These are phyloP conservation scores for Teleopsis dalmanni DNA, from an alignment of 1,140 invertebrate species.

Conservation along the genomic window DNA sequence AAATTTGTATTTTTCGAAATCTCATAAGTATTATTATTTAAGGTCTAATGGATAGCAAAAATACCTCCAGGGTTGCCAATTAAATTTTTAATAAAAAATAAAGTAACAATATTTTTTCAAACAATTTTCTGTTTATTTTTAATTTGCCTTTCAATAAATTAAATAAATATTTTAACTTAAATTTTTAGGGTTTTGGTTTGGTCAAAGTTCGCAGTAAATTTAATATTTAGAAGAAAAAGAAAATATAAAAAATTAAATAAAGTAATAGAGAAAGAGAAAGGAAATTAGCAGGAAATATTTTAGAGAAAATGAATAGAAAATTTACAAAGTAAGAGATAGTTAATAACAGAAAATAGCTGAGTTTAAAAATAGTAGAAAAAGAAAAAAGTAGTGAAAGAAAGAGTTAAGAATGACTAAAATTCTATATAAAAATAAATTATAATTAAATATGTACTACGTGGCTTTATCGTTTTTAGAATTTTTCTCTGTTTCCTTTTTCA, in stretches of 20 bases:
- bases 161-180: slow-evolving; percentile 18
- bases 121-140: slow-evolving; percentile 8
- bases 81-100: background rate
- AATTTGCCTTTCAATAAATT: slow-evolving; percentile 14
- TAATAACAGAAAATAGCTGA: slow-evolving; percentile 6
- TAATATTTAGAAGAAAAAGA: background rate
- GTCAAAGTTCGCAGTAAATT: slow-evolving; percentile 6
- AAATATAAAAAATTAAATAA: slow-evolving; percentile 1
- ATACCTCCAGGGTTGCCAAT: no score
- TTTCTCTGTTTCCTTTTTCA: no score
- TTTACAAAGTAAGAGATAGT: background rate
- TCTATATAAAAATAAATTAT: no score
- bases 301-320: background rate
- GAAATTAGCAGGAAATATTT: background rate
- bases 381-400: slow-evolving; percentile 5
- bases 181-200: slow-evolving; percentile 11
- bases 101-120: background rate
- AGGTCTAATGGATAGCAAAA: no score
- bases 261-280: background rate
- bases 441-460: no score
- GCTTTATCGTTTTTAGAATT: no score
- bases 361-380: slow-evolving; percentile 9
- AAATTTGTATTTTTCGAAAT: no score
- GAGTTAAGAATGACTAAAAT: background rate
- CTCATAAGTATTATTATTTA: no score